Conservation (phyloP, 2,113 vertebrate genomes). For the Ammospiza nelsoni region DNA sequence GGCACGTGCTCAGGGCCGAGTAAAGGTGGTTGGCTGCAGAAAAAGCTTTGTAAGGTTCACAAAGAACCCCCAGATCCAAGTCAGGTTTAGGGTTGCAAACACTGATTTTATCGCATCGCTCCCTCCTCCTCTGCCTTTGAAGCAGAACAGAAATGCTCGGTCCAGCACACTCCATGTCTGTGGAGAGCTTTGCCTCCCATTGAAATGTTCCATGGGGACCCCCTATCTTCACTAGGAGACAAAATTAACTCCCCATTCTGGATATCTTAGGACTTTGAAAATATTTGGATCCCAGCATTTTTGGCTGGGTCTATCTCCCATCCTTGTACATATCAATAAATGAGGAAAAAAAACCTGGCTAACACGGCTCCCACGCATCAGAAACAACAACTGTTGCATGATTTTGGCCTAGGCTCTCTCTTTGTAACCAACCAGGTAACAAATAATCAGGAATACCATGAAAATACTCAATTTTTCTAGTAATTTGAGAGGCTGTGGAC, state of each 20-base stretch:
- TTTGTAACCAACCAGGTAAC: background rate
- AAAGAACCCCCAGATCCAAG: background rate
- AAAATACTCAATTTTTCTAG: background rate
- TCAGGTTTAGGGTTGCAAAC: background rate
- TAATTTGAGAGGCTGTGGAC: slow-evolving; percentile 31
- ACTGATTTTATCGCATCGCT: background rate
- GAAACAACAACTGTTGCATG: background rate
- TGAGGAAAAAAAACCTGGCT: background rate
- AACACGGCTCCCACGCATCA: background rate
- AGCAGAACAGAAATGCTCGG: background rate
- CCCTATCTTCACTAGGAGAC: background rate
- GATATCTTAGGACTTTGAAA: background rate
- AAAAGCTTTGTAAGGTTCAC: slow-evolving; percentile 14
- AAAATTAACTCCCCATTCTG: background rate
- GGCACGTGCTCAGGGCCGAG: fast-evolving
- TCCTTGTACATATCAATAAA: background rate
- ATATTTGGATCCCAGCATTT: background rate
- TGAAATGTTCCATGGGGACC: background rate
- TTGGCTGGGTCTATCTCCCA: background rate
- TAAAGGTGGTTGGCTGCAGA: background rate
- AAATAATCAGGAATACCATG: background rate
- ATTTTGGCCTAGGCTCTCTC: background rate
- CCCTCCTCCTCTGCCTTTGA: background rate
- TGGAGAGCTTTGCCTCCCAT: background rate
- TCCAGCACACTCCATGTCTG: background rate